Percentiles rank a stretch among this genome's conserved stretches.
These are phyloP conservation scores for Callipepla californica DNA, from an alignment of 2,113 vertebrate genomes.

Conservation along the genomic window DNA sequence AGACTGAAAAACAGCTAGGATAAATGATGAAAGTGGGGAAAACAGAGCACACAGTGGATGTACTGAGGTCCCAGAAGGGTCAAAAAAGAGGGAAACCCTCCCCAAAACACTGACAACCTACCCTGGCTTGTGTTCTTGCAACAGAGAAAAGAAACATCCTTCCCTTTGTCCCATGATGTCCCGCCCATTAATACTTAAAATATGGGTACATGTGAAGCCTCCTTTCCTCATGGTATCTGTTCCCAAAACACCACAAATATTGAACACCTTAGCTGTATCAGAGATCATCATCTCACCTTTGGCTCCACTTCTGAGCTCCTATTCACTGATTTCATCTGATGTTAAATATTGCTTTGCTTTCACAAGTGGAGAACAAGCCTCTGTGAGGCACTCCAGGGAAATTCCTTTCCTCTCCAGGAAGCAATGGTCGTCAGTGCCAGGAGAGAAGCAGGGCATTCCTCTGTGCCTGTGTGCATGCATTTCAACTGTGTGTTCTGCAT, in stretches of 20 bases:
- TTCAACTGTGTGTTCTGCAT: neutral
- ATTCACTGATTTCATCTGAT: neutral
- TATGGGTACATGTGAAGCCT: neutral
- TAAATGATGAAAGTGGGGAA: neutral
- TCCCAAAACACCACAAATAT: neutral
- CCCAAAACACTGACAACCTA: neutral
- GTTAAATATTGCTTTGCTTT: neutral
- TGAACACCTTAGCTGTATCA: neutral
- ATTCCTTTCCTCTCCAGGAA: neutral
- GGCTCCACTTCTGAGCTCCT: neutral
- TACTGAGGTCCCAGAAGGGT: neutral
- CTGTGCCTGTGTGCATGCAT: neutral
- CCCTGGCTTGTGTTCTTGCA: neutral
- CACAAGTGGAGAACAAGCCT: neutral
- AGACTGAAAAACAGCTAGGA: neutral
- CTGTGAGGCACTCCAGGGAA: neutral
- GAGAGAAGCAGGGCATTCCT: neutral
- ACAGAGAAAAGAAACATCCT: neutral
- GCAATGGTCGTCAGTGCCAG: rapidly evolving
- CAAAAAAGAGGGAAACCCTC: neutral
- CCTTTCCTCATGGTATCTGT: neutral
- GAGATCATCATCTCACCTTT: neutral
- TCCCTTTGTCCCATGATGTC: neutral
- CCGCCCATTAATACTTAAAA: neutral
- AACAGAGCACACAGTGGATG: neutral